Evolutionary conservation across 2,113 vertebrate species (phyloP).

Genomic region (Nettapus auritus): DNA sequence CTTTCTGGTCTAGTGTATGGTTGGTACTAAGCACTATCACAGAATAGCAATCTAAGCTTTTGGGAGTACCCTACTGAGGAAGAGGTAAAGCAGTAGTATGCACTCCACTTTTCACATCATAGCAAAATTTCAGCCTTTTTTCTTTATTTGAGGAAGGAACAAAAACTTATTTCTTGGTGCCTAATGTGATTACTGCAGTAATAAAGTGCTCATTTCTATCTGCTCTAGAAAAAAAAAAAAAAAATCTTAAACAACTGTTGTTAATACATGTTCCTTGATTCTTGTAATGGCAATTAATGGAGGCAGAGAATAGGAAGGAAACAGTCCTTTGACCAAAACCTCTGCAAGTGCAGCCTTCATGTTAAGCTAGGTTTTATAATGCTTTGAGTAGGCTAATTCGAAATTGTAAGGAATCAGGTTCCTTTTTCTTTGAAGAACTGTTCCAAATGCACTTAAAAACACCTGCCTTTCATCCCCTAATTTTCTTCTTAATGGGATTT

Average conservation of each 20-base stretch:
- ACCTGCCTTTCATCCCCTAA: background rate
- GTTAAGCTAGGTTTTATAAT: background rate
- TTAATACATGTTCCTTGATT: background rate
- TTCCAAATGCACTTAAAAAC: background rate
- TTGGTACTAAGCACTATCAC: background rate
- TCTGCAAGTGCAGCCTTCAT: background rate
- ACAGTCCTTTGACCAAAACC: background rate
- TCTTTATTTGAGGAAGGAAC: background rate
- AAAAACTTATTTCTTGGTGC: background rate
- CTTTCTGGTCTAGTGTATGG: background rate
- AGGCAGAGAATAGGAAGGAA: background rate
- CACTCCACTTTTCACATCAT: constrained; percentile 32
- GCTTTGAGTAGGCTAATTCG: background rate
- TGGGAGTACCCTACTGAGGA: background rate
- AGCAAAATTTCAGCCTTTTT: background rate
- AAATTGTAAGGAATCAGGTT: background rate
- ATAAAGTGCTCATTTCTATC: background rate
- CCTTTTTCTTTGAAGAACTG: background rate
- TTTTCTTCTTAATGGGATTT: background rate
- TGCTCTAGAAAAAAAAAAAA: background rate
- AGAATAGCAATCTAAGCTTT: background rate
- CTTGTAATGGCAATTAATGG: background rate
- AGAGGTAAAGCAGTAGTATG: background rate
- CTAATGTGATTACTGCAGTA: background rate
- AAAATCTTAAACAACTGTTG: background rate